Percentiles rank a stretch among this genome's conserved stretches.
Evolutionary conservation across 2,888 invertebrate species (phyloP).

Genomic region (Noctua pronuba): DNA sequence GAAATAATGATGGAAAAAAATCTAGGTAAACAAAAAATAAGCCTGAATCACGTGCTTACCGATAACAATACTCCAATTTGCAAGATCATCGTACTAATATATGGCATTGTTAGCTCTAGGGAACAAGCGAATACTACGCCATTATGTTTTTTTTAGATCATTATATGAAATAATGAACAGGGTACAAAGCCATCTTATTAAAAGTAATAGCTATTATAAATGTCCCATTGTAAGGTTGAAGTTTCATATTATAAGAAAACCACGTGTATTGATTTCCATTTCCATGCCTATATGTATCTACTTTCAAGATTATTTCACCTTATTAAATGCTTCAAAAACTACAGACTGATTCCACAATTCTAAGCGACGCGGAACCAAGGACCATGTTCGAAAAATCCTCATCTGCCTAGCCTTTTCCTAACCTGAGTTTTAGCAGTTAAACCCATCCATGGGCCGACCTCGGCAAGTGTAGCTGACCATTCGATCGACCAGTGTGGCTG

Average conservation of each 20-base stretch:
- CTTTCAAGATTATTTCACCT: too few species aligned
- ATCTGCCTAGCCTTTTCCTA: too few species aligned
- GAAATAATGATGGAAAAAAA: background rate
- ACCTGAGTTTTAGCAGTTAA: too few species aligned
- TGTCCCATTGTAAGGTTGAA: too few species aligned
- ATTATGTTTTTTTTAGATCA: constrained; percentile 23
- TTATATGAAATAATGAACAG: constrained; percentile 12
- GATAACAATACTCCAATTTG: constrained; percentile 26
- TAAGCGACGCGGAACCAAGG: too few species aligned
- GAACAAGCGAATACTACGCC: constrained; percentile 2
- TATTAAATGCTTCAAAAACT: too few species aligned
- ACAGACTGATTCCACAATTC: too few species aligned
- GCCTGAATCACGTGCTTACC: background rate
- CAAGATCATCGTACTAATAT: background rate
- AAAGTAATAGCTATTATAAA: background rate
- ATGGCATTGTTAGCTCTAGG: background rate
- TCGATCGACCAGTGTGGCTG: too few species aligned
- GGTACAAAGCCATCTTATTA: background rate
- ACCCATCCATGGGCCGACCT: too few species aligned
- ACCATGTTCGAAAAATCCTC: too few species aligned
- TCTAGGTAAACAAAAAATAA: background rate
- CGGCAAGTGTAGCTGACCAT: too few species aligned
- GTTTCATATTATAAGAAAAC: background rate
- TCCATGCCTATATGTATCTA: background rate
- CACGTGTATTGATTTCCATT: background rate